A percentile compares a stretch with the other conserved stretches of the same genome.
These are phyloP conservation scores for Sarcophaga bullata DNA, from an alignment of 1,140 invertebrate genomes.

Conservation along the genomic window DNA sequence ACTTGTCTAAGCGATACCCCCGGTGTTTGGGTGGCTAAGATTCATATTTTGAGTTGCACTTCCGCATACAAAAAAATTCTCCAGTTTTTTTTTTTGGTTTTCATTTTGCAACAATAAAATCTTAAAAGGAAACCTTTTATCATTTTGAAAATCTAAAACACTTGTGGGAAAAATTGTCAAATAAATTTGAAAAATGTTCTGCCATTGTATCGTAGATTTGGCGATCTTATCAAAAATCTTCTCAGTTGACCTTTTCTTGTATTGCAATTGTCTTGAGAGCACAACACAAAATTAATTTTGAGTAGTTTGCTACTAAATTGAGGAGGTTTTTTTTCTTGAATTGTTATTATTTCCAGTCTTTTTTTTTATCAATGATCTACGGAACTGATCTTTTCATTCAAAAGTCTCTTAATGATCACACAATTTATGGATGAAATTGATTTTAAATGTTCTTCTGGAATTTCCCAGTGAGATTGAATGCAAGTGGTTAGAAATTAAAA, in stretches of 20 bases:
- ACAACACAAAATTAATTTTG: conserved; percentile 16
- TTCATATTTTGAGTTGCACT: neutral
- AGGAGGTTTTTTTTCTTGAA: neutral
- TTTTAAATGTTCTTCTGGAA: too few species aligned
- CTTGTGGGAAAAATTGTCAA: conserved; percentile 20
- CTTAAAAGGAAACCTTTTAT: neutral
- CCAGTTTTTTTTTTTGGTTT: too few species aligned
- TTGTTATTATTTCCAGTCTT: neutral
- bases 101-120: neutral
- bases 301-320: conserved; percentile 8
- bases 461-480: too few species aligned
- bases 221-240: conserved; percentile 1
- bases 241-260: neutral
- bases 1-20: too few species aligned
- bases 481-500: too few species aligned
- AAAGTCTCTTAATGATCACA: too few species aligned
- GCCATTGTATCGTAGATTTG: neutral
- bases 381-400: too few species aligned
- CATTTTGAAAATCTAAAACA: neutral
- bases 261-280: neutral
- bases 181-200: neutral
- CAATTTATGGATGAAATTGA: too few species aligned
- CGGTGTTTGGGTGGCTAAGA: neutral
- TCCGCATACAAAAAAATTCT: neutral
- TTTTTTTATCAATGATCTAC: neutral